Evolutionary conservation across 2,797 vertebrate species (phyloP).

Genomic region (Poecilia picta): DNA sequence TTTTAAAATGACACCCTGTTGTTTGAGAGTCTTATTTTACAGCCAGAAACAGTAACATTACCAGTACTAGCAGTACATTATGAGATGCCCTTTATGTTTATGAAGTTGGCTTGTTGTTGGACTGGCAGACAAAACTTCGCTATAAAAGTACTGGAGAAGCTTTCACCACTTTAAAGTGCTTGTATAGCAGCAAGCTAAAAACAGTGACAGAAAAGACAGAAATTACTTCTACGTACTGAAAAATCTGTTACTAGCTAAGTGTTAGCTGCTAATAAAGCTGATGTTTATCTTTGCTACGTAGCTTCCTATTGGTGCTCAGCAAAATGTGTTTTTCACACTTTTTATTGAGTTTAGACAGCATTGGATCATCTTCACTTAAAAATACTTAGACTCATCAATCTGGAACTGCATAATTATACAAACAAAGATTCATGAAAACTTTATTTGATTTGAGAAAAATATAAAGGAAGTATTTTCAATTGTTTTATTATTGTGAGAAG

Average conservation of each 20-base stretch:
- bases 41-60: background rate
- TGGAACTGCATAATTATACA: too few relatives aligned
- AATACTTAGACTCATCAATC: too few relatives aligned
- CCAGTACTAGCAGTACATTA: background rate
- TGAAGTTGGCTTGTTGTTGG: background rate
- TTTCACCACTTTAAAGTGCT: background rate
- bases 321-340: background rate
- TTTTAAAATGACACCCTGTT: background rate
- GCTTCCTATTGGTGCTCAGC: background rate
- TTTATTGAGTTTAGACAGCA: background rate
- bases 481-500: too few relatives aligned
- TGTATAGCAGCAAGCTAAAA: background rate
- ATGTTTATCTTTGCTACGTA: background rate
- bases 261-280: background rate
- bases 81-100: background rate
- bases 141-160: background rate
- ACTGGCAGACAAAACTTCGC: background rate
- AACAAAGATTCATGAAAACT: too few relatives aligned
- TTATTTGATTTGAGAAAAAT: too few relatives aligned
- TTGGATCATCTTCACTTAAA: too few relatives aligned
- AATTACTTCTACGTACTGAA: background rate
- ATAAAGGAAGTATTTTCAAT: too few relatives aligned
- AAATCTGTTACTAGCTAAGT: background rate
- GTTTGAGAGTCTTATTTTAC: background rate
- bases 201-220: background rate